These are phyloP conservation scores for Zenarchopterus dispar DNA, from an alignment of 2,797 vertebrate species.

Conservation along the genomic window DNA sequence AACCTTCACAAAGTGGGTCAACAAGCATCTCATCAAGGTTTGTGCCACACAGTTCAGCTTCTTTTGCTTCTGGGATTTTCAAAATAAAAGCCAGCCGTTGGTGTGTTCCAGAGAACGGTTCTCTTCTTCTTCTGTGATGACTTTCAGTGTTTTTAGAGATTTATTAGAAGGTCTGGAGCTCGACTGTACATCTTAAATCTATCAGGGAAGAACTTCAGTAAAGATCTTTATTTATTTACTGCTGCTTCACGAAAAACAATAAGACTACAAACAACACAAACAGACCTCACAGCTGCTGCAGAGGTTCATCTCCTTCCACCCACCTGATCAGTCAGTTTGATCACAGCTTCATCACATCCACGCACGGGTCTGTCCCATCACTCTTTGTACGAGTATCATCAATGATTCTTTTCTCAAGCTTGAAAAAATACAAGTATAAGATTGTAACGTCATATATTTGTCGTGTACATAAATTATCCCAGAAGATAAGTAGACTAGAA, in stretches of 20 bases:
- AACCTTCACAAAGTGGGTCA: constrained; percentile 99
- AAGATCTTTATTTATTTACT: no score
- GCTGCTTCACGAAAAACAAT: neutral
- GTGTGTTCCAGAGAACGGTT: neutral
- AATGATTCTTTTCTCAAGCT: no score
- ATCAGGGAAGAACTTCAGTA: no score
- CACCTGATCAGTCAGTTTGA: neutral
- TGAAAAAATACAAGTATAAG: no score
- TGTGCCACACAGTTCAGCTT: constrained; percentile 4
- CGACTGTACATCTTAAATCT: no score
- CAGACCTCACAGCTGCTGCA: no score
- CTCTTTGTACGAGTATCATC: no score
- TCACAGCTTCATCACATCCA: neutral
- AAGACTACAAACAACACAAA: neutral
- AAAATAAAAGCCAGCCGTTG: neutral
- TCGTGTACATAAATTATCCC: no score
- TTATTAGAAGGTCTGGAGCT: constrained; percentile 2
- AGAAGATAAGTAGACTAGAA: no score
- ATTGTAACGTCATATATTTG: no score
- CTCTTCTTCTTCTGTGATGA: no score
- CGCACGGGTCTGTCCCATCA: no score
- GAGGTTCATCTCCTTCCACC: neutral
- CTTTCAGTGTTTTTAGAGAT: neutral
- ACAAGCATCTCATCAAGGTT: constrained; percentile 99
- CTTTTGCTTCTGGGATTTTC: neutral